Evolutionary conservation across 2,888 invertebrate genomes (phyloP).

Genomic region (Cotesia congregata): DNA sequence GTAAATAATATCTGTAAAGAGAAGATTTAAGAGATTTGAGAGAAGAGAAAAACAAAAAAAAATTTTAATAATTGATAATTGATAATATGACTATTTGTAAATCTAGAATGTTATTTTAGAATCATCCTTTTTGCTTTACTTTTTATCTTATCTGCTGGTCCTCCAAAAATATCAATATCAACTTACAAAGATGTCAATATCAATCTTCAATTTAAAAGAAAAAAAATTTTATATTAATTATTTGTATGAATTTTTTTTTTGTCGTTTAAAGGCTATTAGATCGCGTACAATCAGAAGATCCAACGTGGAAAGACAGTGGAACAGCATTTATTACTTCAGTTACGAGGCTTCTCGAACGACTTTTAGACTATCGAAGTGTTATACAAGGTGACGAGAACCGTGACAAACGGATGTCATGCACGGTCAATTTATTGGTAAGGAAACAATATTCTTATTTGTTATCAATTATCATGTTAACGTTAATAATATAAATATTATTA

Average conservation of each 20-base stretch:
- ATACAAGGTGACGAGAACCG: slow-evolving; percentile 96
- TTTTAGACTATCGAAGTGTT: slow-evolving; percentile 94
- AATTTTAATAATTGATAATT: no score
- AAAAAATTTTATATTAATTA: neutral
- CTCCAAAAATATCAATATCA: no score
- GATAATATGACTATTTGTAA: no score
- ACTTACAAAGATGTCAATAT: no score
- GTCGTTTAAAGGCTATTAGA: slow-evolving; percentile 79
- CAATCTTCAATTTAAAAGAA: neutral
- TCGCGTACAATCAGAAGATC: slow-evolving; percentile 86
- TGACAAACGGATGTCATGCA: slow-evolving; percentile 96
- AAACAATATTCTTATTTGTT: slow-evolving; percentile 11
- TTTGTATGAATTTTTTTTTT: slow-evolving; percentile 22
- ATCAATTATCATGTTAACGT: neutral
- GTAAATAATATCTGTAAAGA: no score
- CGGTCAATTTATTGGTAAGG: slow-evolving; percentile 89
- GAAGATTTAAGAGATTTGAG: no score
- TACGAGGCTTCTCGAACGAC: slow-evolving; percentile 86
- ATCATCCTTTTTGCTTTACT: no score
- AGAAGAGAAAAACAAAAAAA: no score
- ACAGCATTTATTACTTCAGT: slow-evolving; percentile 94
- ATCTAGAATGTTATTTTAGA: no score
- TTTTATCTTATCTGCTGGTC: no score
- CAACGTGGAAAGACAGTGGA: slow-evolving; percentile 92
- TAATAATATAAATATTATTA: slow-evolving; percentile 1